Conservation (phyloP, 2,113 vertebrate genomes). For the Haliaeetus leucogaster region DNA sequence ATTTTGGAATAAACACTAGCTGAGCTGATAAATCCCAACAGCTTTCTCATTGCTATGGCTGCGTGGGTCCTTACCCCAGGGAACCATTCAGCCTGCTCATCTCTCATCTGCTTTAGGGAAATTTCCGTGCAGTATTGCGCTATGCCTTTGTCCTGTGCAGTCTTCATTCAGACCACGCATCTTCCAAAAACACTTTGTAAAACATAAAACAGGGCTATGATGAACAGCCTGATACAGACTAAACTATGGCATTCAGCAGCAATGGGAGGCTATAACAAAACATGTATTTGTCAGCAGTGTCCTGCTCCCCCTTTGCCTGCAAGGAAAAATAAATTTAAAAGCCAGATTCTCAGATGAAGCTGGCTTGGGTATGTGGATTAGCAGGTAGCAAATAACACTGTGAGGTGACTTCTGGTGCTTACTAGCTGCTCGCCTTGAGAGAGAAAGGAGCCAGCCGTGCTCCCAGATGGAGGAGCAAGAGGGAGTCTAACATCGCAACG, state of each 20-base stretch:
- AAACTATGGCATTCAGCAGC: not conserved
- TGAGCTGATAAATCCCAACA: not conserved
- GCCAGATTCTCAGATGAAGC: not conserved
- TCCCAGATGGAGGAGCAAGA: not conserved
- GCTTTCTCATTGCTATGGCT: not conserved
- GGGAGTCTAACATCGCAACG: not conserved
- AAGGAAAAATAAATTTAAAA: not conserved
- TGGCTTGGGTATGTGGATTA: not conserved
- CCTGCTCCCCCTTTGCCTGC: not conserved
- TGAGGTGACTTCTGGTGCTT: constrained; percentile 1
- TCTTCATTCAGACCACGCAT: not conserved
- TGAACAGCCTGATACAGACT: not conserved
- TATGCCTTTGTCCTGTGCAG: not conserved
- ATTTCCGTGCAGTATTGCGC: not conserved
- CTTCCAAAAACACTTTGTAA: not conserved
- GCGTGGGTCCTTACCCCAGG: not conserved
- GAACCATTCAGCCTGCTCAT: not conserved
- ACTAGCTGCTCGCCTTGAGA: not conserved
- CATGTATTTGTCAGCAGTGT: not conserved
- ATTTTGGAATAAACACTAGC: not conserved
- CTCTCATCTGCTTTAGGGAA: not conserved
- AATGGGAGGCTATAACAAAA: not conserved
- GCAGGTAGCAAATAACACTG: not conserved
- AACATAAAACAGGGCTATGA: not conserved
- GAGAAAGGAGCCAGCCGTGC: not conserved